Percentiles rank a stretch among this genome's conserved stretches.
phyloP scores from a whole-genome alignment of 2,113 vertebrate genomes.

The Mugil cephalus region DNA sequence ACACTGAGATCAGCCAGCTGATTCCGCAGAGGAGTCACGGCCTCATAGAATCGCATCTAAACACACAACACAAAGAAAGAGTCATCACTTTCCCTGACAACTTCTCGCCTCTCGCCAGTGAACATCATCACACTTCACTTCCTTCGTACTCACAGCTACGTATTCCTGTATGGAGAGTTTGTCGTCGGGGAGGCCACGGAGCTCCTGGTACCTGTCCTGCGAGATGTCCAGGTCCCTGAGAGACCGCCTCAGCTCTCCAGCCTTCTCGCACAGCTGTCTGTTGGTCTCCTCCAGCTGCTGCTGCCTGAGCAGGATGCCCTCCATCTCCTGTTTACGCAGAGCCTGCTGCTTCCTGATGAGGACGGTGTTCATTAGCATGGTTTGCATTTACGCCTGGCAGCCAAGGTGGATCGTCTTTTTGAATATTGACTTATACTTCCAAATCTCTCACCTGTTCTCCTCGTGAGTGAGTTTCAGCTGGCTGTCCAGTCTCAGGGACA shows the following conservation, averaged over 20 bases:
- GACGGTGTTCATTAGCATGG: neutral
- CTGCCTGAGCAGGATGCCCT: conserved; percentile 91
- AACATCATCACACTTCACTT: neutral
- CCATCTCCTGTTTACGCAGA: conserved; percentile 96
- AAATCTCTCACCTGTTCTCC: conserved; percentile 91
- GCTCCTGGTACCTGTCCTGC: conserved; percentile 87
- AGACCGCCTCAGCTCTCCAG: conserved; percentile 90
- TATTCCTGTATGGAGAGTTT: conserved; percentile 94
- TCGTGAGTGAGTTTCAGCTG: conserved; percentile 94
- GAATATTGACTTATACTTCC: too few relatives aligned
- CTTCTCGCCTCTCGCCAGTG: neutral
- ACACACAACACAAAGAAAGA: conserved; percentile 16
- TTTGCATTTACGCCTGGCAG: neutral
- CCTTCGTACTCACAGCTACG: conserved; percentile 87
- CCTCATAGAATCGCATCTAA: conserved; percentile 92
- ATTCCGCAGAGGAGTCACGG: conserved; percentile 85
- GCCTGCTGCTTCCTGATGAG: conserved; percentile 90
- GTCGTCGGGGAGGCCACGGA: conserved; percentile 90
- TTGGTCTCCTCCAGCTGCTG: conserved; percentile 96
- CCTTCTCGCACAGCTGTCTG: conserved; percentile 89
- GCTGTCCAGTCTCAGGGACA: conserved; percentile 92
- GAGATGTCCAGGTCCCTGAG: conserved; percentile 91
- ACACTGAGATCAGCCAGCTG: conserved; percentile 87
- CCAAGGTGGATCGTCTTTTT: neutral
- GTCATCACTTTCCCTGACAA: neutral